Base-by-base conservation (phyloP, 2,888 invertebrate genomes). In the Sipha maydis region DNA sequence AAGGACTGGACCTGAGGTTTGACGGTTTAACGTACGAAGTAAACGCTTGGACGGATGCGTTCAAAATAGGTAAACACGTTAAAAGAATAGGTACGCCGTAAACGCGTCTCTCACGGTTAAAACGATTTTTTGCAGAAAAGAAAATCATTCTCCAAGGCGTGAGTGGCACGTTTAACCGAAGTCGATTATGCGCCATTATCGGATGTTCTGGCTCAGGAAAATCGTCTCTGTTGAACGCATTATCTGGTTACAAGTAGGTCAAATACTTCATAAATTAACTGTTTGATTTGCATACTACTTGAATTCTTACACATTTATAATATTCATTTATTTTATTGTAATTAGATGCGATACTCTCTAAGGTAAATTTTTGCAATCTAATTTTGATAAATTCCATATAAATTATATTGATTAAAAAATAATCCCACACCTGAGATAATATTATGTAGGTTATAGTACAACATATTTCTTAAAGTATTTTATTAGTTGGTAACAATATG, bases 161-260 rank as follows among this genome's bases (percentile, higher is more conserved):
- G 89, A 96, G 96, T 91, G 98, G 98, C 14, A 95, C 95, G 91
- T 97, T 98, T 92, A 94, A 94, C 90, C 96, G 96, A 89, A 97
- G 98, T 31, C 96, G 98, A 91, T 93, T 98, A 90, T 97, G 97
- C 0, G 98, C 97, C 61, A 98, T 98, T 89, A 98, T 98, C 97
- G 98, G 98, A 67, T 98, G 98, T 67, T 98, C 98, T 0, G 95
- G 95, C 5, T 95, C 94, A 19, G 94, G 95, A 41, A 93, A 91
- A 90, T 90, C 91, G 48, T 90, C 91, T 11, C 90, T 91, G 5
- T 93, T 93, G 92, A 93, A 93, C 91, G 93, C 93, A 78, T 91
- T 93, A 48, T 90, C 90, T 17, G 90, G 90, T 73, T 90, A 90
- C 83, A 90, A 89, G 90, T 90, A 41, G 89, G 89, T 90, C 71